phyloP scores from a whole-genome alignment of 2,113 vertebrate species.

The Phocoena sinus region DNA sequence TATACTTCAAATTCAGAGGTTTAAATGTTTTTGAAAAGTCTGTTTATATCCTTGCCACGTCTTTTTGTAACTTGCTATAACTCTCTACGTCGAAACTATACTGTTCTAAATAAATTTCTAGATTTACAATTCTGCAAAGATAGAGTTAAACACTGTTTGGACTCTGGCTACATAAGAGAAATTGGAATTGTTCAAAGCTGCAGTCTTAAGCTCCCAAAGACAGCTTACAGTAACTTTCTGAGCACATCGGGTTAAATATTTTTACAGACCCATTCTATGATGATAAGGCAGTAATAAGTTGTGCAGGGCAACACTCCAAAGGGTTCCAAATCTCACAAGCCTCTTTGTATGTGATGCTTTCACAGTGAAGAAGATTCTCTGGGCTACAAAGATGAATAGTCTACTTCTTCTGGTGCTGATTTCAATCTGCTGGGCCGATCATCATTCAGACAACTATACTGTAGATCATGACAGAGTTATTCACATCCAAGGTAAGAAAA shows the following conservation, averaged over 20 bases:
- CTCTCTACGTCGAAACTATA: not conserved
- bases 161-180: constrained; percentile 31
- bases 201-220: constrained; percentile 27
- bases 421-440: constrained; percentile 88
- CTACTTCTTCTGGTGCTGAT: constrained; percentile 90
- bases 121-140: constrained; percentile 56
- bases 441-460: constrained; percentile 81
- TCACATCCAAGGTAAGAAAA: constrained; percentile 92
- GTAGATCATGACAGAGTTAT: constrained; percentile 87
- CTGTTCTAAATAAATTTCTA: constrained; percentile 14
- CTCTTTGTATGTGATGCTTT: constrained; percentile 73
- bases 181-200: constrained; percentile 58
- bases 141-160: constrained; percentile 72
- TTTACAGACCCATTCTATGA: constrained; percentile 59
- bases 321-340: constrained; percentile 72
- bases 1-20: constrained; percentile 5
- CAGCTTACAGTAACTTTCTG: constrained; percentile 73
- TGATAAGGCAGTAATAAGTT: constrained; percentile 74
- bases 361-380: constrained; percentile 85
- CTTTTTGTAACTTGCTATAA: not conserved
- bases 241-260: constrained; percentile 73
- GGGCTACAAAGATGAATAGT: constrained; percentile 85
- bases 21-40: not conserved
- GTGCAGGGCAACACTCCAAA: constrained; percentile 74
- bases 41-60: not conserved